Evolutionary conservation across 2,113 vertebrate genomes (phyloP).

Genomic region (Trogon melanurus): DNA sequence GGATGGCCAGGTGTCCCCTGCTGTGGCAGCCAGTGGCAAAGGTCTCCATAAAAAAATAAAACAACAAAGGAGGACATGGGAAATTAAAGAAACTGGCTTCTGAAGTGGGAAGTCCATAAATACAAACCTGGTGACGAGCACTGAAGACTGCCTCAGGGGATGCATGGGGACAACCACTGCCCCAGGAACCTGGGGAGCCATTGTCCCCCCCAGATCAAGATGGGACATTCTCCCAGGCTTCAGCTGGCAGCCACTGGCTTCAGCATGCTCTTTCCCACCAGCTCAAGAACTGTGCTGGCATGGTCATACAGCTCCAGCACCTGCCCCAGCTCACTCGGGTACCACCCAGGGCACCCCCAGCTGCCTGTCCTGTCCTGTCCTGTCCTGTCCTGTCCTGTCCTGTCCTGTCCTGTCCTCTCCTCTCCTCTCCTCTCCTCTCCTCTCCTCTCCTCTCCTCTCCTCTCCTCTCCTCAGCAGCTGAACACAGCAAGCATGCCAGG

Average conservation of each 20-base stretch:
- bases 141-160: not conserved
- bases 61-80: not conserved
- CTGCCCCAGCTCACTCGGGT: not conserved
- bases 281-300: rapidly evolving
- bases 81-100: not conserved
- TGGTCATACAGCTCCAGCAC: not conserved
- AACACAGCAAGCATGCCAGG: rapidly evolving
- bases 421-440: too few species aligned
- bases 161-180: rapidly evolving
- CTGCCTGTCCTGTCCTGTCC: not conserved
- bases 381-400: too few species aligned
- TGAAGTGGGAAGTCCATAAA: not conserved
- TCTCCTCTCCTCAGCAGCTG: not conserved
- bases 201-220: not conserved
- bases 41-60: not conserved
- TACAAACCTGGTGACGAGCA: not conserved
- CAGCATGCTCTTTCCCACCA: rapidly evolving
- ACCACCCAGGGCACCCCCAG: not conserved
- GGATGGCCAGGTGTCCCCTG: too few species aligned
- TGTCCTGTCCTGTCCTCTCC: not conserved
- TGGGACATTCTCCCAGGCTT: not conserved
- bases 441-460: not conserved
- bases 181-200: rapidly evolving
- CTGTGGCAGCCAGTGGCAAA: not conserved
- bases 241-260: rapidly evolving